These are phyloP conservation scores for Drosophila bipectinata DNA, from an alignment of 1,140 invertebrate genomes.

Conservation along the genomic window DNA sequence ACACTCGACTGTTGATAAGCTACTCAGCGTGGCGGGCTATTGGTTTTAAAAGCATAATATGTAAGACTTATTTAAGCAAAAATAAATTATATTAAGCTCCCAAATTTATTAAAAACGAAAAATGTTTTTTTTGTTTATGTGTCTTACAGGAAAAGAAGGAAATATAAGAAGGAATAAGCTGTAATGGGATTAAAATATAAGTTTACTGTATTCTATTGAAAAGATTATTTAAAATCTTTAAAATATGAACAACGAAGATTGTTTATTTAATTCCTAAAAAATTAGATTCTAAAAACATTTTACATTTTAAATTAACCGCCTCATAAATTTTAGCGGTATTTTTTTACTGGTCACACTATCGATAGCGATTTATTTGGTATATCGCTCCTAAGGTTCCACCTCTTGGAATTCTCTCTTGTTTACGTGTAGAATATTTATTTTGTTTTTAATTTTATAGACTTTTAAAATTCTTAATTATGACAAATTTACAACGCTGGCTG, in stretches of 20 bases:
- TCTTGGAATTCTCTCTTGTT: conserved; percentile 29
- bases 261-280: too few relatives aligned
- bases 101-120: too few relatives aligned
- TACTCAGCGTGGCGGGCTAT: background rate
- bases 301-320: background rate
- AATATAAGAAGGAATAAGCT: too few relatives aligned
- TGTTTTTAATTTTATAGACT: conserved; percentile 10
- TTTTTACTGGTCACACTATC: background rate
- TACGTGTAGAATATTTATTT: conserved; percentile 57
- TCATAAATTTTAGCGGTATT: background rate
- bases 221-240: too few relatives aligned
- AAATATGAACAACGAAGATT: too few relatives aligned
- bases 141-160: too few relatives aligned
- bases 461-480: conserved; percentile 85
- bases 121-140: too few relatives aligned
- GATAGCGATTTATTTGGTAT: background rate
- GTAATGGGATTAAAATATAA: too few relatives aligned
- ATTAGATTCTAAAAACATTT: too few relatives aligned
- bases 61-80: background rate
- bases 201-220: too few relatives aligned
- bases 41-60: background rate
- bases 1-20: background rate
- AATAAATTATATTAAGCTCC: background rate
- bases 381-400: background rate
- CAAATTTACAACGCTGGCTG: conserved; percentile 93